Evolutionary conservation across 2,797 vertebrate species (phyloP), one percentile per base, ranked within the genome.

Genomic region (Rachycentron canadum): DNA sequence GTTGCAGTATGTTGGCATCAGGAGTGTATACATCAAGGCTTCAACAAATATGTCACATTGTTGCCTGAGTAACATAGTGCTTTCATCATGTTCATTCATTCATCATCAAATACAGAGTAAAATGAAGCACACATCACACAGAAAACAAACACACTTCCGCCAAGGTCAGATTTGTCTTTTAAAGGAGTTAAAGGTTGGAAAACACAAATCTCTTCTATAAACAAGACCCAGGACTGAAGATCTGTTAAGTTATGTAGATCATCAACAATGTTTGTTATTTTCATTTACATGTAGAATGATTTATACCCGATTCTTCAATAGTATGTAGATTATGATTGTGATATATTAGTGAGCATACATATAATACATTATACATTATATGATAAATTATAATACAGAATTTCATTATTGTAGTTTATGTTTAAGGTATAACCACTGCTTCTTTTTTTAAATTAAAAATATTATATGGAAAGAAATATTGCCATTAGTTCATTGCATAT

Each of bases 11-110:
- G 45, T 62, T 70, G 74, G 71, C 59, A 70, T 81, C 53, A 62
- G 55, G 25, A 68, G 52, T 28, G 49, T 57, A 73, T 32, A 52
- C 50, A 61, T 62, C 52, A 69, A 58, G n/a, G 38, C 40, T 61
- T 59, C 26, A 50, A 74, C 76, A 75, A 68, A 79, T 30, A 55
- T 73, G 73, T 72, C 66, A 73, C 64, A 67, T 32, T 70, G 66
- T 79, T 50, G 11, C 61, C 25, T 57, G 17, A 76, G 73, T 68
- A 64, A 45, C 34, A 38, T 14, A 8, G 43, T 36, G 5, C 41
- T 62, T 59, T 84, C 32, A 61, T 80, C 34, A 53, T 28, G 25
- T 61, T 43, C 38, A 26, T 26, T 61, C 38, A 28, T 61, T 28
- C 59, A 28, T 62, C 40, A 28, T 28, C 40, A 62, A 66, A 71